phyloP scores from a whole-genome alignment of 1,140 invertebrate species.

The Dreissena polymorpha region DNA sequence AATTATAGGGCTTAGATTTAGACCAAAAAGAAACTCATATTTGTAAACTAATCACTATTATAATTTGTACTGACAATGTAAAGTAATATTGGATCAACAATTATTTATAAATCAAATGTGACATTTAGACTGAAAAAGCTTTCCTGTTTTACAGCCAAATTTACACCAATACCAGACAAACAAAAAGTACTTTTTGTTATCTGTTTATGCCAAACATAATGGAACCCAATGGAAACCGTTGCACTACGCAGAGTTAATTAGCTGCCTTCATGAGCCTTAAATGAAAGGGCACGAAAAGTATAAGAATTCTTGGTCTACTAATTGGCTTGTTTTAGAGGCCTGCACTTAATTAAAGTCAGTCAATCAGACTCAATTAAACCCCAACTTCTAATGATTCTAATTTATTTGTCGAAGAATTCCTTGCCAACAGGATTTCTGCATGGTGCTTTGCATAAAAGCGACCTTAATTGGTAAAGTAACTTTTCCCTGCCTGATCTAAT shows the following conservation, averaged over 20 bases:
- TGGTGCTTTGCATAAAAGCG: not conserved
- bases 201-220: constrained; percentile 47
- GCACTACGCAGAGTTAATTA: constrained; percentile 53
- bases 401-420: constrained; percentile 14
- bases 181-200: too few relatives aligned
- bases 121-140: too few relatives aligned
- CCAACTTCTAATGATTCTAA: constrained; percentile 23
- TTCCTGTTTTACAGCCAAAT: too few relatives aligned
- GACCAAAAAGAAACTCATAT: too few relatives aligned
- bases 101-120: too few relatives aligned
- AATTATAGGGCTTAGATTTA: too few relatives aligned
- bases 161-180: too few relatives aligned
- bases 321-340: constrained; percentile 54
- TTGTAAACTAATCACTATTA: too few relatives aligned
- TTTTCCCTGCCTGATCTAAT: not conserved
- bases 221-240: constrained; percentile 37
- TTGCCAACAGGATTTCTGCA: not conserved
- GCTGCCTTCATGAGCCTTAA: constrained; percentile 53
- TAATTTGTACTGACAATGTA: too few relatives aligned
- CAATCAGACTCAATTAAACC: constrained; percentile 57
- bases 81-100: too few relatives aligned
- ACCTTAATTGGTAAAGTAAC: not conserved
- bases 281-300: constrained; percentile 53
- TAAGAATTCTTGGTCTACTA: constrained; percentile 44
- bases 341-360: constrained; percentile 52